Evolutionary conservation across 1,140 invertebrate species (phyloP).

Genomic region (Drosophila tristis): DNA sequence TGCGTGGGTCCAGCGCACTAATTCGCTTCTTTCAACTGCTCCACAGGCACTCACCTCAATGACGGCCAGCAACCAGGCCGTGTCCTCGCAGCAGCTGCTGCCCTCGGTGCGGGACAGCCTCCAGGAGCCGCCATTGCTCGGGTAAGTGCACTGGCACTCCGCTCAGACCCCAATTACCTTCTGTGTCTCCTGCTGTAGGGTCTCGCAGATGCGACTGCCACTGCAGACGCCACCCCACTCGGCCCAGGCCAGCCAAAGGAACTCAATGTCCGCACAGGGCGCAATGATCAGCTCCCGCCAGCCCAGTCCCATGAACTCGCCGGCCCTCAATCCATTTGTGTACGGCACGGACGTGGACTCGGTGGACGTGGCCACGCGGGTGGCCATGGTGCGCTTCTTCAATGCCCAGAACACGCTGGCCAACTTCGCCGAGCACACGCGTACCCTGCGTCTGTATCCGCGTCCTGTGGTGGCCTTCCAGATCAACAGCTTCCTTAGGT

Average conservation of each 20-base stretch:
- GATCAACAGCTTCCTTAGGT: slow-evolving; percentile 98
- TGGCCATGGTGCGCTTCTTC: slow-evolving; percentile 99
- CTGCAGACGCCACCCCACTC: slow-evolving; percentile 74
- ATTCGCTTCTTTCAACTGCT: slow-evolving; percentile 1
- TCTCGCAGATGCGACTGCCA: slow-evolving; percentile 73
- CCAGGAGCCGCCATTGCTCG: slow-evolving; percentile 84
- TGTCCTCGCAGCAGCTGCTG: slow-evolving; percentile 85
- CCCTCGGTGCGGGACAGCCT: slow-evolving; percentile 90
- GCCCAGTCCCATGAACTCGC: slow-evolving; percentile 78
- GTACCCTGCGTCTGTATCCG: slow-evolving; percentile 97
- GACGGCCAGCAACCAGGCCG: slow-evolving; percentile 86
- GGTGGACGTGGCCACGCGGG: slow-evolving; percentile 98
- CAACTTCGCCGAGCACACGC: slow-evolving; percentile 98
- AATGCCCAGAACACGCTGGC: slow-evolving; percentile 98
- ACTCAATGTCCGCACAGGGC: slow-evolving; percentile 79
- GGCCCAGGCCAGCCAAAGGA: slow-evolving; percentile 75
- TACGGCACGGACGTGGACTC: slow-evolving; percentile 98
- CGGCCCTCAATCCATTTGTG: slow-evolving; percentile 93
- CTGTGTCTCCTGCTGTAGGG: slow-evolving; percentile 20
- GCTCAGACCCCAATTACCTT: not conserved
- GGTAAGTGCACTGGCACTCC: slow-evolving; percentile 46
- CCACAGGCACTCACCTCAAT: slow-evolving; percentile 89
- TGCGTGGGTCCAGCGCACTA: not conserved
- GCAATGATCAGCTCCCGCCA: slow-evolving; percentile 60
- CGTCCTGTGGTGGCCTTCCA: slow-evolving; percentile 99